Evolutionary conservation across 1,140 invertebrate species (phyloP).

Genomic region (Harpegnathos saltator): DNA sequence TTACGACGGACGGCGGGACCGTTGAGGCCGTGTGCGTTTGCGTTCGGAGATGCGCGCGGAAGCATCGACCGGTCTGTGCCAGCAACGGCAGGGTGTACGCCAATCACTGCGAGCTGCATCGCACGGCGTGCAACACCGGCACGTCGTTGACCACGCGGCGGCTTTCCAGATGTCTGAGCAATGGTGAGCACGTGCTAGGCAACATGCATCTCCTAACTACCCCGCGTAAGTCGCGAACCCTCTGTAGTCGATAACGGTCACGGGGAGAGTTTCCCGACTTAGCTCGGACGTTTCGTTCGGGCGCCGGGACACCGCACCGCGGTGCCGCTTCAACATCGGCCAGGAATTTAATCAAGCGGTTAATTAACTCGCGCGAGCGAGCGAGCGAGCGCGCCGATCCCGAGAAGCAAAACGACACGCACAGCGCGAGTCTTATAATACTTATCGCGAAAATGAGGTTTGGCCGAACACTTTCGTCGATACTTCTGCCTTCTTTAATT

Average conservation of each 20-base stretch:
- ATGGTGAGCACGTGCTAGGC: constrained; percentile 76
- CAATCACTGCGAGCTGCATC: constrained; percentile 92
- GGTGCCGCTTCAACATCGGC: no score
- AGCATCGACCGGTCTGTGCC: constrained; percentile 90
- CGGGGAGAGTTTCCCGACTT: no score
- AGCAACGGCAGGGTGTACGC: constrained; percentile 91
- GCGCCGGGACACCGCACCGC: no score
- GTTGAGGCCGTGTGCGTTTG: constrained; percentile 88
- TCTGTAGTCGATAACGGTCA: no score
- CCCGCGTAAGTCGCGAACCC: no score
- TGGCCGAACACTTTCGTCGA: background rate
- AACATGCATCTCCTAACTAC: no score
- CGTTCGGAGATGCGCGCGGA: constrained; percentile 86
- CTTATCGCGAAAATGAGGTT: constrained; percentile 32
- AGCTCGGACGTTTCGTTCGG: no score
- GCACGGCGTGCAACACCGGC: constrained; percentile 89
- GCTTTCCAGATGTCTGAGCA: constrained; percentile 85
- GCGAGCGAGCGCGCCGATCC: no score
- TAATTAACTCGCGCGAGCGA: no score
- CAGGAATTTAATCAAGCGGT: no score
- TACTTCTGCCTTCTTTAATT: constrained; percentile 42
- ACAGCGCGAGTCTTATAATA: constrained; percentile 24
- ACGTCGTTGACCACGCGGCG: constrained; percentile 87
- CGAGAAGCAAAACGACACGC: no score
- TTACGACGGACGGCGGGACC: constrained; percentile 80